Percentiles rank a stretch among this genome's conserved stretches.
Conservation (phyloP, 1,140 invertebrate species). For the Drosophila sturtevanti region DNA sequence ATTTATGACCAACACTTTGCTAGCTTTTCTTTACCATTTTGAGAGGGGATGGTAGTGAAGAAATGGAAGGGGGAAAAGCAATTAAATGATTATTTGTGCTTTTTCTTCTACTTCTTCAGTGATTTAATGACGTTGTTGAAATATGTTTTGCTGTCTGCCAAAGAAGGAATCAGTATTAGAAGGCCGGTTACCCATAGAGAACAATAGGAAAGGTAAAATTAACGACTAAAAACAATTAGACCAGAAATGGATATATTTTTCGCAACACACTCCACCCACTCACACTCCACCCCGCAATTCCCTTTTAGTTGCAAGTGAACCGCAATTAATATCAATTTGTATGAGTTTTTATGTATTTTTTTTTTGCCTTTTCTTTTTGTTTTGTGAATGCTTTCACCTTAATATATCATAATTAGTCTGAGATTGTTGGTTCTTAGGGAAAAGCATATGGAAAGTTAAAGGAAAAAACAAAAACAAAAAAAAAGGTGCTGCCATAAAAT, state of each 20-base stretch:
- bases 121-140: conserved; percentile 64
- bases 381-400: conserved; percentile 38
- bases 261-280: background rate
- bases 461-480: background rate
- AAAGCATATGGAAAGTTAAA: conserved; percentile 7
- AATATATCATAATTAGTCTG: conserved; percentile 76
- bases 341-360: conserved; percentile 56
- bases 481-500: conserved; percentile 52
- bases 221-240: conserved; percentile 73
- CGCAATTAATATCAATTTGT: conserved; percentile 77
- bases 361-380: background rate
- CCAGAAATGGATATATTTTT: conserved; percentile 16
- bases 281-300: background rate
- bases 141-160: conserved; percentile 49
- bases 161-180: background rate
- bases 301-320: conserved; percentile 26
- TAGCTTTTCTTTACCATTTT: conserved; percentile 30
- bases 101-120: conserved; percentile 32
- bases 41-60: conserved; percentile 19
- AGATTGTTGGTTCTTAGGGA: conserved; percentile 21
- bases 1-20: conserved; percentile 67
- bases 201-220: conserved; percentile 24
- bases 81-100: conserved; percentile 75
- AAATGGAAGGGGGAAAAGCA: conserved; percentile 35
- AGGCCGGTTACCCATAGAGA: background rate